Percentiles rank a stretch among this genome's conserved stretches.
Conservation (phyloP, 2,888 invertebrate genomes). For the Cephus pygmeus region DNA sequence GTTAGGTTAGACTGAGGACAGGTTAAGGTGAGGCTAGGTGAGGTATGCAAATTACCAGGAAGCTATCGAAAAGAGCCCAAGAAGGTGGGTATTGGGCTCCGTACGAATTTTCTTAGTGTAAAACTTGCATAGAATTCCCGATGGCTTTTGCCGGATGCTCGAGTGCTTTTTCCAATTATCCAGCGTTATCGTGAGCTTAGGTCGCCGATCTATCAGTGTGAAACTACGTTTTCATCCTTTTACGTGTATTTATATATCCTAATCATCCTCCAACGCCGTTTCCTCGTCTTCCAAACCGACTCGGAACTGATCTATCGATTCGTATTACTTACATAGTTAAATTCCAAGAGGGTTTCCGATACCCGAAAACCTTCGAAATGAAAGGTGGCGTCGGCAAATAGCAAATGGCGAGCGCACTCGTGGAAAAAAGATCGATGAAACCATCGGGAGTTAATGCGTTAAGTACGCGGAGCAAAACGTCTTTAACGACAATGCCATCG, state of each 20-base stretch:
- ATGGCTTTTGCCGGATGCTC: background rate
- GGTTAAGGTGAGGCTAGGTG: background rate
- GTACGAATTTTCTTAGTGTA: background rate
- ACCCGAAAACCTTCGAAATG: background rate
- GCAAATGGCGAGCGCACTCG: background rate
- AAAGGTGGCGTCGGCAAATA: background rate
- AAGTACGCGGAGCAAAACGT: background rate
- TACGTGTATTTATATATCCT: background rate
- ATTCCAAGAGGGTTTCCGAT: background rate
- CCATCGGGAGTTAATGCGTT: background rate
- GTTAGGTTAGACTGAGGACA: background rate
- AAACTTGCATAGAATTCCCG: background rate
- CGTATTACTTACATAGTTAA: background rate
- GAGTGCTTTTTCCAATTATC: background rate
- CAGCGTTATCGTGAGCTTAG: background rate
- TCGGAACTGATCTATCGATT: background rate
- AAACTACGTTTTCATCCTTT: background rate
- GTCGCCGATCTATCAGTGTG: background rate
- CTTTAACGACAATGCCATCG: background rate
- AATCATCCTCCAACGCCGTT: background rate
- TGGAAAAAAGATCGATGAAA: background rate
- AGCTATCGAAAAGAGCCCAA: background rate
- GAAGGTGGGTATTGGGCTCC: background rate
- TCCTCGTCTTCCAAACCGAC: background rate
- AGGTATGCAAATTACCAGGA: background rate